Conservation (phyloP, 2,888 invertebrate genomes). For the Micropterix aruncella region DNA sequence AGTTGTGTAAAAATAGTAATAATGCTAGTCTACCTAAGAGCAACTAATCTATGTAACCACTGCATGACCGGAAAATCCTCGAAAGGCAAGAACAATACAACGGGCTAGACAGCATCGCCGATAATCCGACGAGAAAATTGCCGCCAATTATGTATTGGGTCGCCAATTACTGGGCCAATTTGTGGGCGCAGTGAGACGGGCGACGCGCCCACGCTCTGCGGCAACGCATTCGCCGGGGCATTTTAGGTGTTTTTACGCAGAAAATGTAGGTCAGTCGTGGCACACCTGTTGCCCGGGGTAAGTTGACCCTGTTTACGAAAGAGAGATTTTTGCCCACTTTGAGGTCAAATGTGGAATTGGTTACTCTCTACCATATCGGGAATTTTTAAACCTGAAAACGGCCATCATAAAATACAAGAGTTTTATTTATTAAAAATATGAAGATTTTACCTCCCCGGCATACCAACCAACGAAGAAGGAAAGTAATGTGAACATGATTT, state of each 20-base stretch:
- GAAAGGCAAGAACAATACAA: not conserved
- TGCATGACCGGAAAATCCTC: not conserved
- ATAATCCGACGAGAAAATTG: not conserved
- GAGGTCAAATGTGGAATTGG: too few relatives aligned
- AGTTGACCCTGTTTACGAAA: not conserved
- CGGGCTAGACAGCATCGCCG: not conserved
- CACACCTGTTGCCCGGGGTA: not conserved
- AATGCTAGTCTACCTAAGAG: too few relatives aligned
- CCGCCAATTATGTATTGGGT: not conserved
- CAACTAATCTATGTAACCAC: too few relatives aligned
- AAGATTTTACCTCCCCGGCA: too few relatives aligned
- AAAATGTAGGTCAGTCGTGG: not conserved
- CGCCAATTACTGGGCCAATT: not conserved
- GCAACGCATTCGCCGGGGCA: not conserved
- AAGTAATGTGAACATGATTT: too few relatives aligned
- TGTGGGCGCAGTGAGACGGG: not conserved
- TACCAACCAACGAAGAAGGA: too few relatives aligned
- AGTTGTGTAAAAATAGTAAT: too few relatives aligned
- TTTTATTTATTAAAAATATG: too few relatives aligned
- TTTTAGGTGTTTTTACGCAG: not conserved
- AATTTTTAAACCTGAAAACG: too few relatives aligned
- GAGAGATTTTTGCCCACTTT: too few relatives aligned
- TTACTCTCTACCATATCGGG: too few relatives aligned
- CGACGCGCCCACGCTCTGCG: not conserved
- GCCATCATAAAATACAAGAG: too few relatives aligned